These are phyloP conservation scores for Petrocephalus microphthalmus DNA, from an alignment of 2,113 vertebrate genomes.

Conservation along the genomic window DNA sequence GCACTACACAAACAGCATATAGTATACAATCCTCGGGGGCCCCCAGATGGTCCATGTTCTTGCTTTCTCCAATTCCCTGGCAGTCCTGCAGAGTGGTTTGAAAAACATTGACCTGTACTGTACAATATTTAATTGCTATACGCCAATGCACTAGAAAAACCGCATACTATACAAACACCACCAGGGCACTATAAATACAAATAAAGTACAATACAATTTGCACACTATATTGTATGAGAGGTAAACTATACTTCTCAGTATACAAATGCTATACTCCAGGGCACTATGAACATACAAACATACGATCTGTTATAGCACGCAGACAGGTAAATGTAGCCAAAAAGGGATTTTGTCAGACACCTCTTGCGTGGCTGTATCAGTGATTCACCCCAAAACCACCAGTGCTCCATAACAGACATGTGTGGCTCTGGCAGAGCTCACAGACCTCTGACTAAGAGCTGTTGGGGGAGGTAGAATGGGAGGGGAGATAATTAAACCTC, in stretches of 20 bases:
- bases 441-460: background rate
- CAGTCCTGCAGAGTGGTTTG: too few relatives aligned
- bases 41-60: too few relatives aligned
- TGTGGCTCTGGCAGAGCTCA: background rate
- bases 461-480: constrained; percentile 14
- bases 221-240: background rate
- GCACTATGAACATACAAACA: background rate
- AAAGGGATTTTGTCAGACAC: background rate
- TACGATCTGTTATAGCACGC: background rate
- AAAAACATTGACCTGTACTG: background rate
- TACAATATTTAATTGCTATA: background rate
- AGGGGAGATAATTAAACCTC: constrained; percentile 48
- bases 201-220: background rate
- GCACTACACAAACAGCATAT: background rate
- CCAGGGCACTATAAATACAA: background rate
- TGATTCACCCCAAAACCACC: background rate
- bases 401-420: background rate
- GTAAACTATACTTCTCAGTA: background rate
- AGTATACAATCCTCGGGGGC: background rate
- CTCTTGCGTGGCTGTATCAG: background rate
- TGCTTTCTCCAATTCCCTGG: too few relatives aligned
- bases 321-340: background rate
- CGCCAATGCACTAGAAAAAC: background rate
- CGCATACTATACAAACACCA: background rate
- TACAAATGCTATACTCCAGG: background rate